phyloP scores from a whole-genome alignment of 2,113 vertebrate species.

The Clupea harengus region DNA sequence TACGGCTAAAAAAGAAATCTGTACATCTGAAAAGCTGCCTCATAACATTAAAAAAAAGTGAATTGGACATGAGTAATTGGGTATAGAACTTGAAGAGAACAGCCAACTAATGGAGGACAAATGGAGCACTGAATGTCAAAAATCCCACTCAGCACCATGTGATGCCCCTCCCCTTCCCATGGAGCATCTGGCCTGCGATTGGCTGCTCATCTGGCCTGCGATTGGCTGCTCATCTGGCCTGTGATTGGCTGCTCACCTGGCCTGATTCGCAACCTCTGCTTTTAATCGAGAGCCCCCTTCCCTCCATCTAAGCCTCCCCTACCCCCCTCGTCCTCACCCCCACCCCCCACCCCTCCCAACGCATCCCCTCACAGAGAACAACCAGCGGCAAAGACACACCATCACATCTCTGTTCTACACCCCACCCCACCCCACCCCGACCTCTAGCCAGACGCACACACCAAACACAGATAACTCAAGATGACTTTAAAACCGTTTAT shows the following conservation, averaged over 20 bases:
- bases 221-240: slow-evolving; percentile 55
- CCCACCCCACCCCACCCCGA: slow-evolving; percentile 29
- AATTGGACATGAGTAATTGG: not conserved
- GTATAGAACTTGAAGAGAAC: slow-evolving; percentile 20
- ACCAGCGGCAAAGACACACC: slow-evolving; percentile 94
- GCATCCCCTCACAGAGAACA: slow-evolving; percentile 85
- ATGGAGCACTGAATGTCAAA: slow-evolving; percentile 20
- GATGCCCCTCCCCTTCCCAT: slow-evolving; percentile 75
- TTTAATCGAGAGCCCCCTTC: slow-evolving; percentile 65
- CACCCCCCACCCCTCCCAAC: slow-evolving; percentile 67
- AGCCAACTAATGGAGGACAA: slow-evolving; percentile 27
- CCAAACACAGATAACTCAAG: not conserved
- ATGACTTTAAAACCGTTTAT: not conserved
- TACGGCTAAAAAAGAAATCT: slow-evolving; percentile 21
- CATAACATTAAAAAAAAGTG: slow-evolving; percentile 78
- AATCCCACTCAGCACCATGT: slow-evolving; percentile 56
- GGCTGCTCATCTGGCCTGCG: slow-evolving; percentile 85
- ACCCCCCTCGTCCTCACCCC: slow-evolving; percentile 37
- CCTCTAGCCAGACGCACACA: not conserved
- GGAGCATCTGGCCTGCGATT: slow-evolving; percentile 77
- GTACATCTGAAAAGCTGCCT: slow-evolving; percentile 80
- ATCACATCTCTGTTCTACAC: slow-evolving; percentile 52
- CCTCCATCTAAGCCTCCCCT: slow-evolving; percentile 41
- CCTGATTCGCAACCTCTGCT: slow-evolving; percentile 89
- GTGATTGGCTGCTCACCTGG: too few relatives aligned